These are phyloP conservation scores for Phortica variegata DNA, from an alignment of 1,140 invertebrate species.

Conservation along the genomic window DNA sequence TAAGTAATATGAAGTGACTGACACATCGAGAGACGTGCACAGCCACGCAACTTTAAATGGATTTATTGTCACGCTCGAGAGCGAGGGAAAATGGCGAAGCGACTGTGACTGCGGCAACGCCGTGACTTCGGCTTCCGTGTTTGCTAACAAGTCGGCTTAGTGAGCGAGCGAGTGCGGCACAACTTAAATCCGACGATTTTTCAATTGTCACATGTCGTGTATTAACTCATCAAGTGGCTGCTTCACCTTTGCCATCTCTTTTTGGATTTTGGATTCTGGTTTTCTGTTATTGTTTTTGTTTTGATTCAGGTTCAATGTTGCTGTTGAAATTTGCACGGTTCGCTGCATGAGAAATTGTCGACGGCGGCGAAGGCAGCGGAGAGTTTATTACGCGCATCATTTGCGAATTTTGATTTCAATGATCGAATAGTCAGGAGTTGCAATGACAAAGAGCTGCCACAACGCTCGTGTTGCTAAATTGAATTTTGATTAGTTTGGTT, in stretches of 20 bases:
- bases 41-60: slow-evolving; percentile 52
- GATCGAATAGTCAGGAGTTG: slow-evolving; percentile 16
- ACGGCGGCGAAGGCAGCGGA: slow-evolving; percentile 10
- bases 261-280: no score
- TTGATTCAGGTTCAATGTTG: no score
- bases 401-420: slow-evolving; percentile 55
- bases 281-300: no score
- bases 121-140: slow-evolving; percentile 28
- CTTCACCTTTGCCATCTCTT: slow-evolving; percentile 25
- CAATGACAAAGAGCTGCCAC: not conserved
- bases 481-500: slow-evolving; percentile 45
- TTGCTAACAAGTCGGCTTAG: slow-evolving; percentile 35
- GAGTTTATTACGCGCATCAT: slow-evolving; percentile 51
- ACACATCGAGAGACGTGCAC: slow-evolving; percentile 28
- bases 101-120: slow-evolving; percentile 3
- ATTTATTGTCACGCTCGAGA: slow-evolving; percentile 49
- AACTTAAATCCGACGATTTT: slow-evolving; percentile 46
- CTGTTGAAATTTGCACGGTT: slow-evolving; percentile 11
- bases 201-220: slow-evolving; percentile 42
- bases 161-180: slow-evolving; percentile 20
- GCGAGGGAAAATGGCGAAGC: slow-evolving; percentile 23
- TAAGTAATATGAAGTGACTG: slow-evolving; percentile 36
- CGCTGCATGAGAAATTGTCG: slow-evolving; percentile 32
- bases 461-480: slow-evolving; percentile 22
- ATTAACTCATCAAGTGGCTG: slow-evolving; percentile 27